A percentile compares a stretch with the other conserved stretches of the same genome.
Conservation (phyloP, 2,888 invertebrate species). For the Mantis religiosa region DNA sequence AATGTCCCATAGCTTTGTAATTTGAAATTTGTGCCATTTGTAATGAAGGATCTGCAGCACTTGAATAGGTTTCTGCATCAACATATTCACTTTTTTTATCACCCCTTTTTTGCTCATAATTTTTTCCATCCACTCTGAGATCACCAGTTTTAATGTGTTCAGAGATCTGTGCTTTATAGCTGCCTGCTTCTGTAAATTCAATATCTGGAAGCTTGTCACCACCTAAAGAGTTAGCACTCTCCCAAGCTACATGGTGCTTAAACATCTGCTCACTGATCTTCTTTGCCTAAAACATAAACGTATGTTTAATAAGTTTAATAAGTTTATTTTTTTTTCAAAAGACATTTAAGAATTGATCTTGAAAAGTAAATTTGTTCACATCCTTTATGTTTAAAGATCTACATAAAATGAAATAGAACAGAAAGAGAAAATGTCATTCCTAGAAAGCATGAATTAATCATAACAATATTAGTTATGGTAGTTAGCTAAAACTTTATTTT, state of each 20-base stretch:
- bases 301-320: neutral
- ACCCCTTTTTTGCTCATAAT: neutral
- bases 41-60: neutral
- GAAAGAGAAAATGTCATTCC: no score
- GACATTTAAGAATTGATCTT: neutral
- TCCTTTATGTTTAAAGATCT: no score
- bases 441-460: no score
- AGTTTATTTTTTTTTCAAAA: neutral
- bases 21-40: neutral
- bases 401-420: no score
- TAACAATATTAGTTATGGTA: no score
- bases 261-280: conserved; percentile 47
- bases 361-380: no score
- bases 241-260: conserved; percentile 38
- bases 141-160: neutral
- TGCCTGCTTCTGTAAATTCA: neutral
- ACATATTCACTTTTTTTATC: neutral
- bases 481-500: no score
- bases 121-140: neutral
- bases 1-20: neutral
- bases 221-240: neutral
- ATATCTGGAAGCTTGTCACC: neutral
- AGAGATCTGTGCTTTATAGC: neutral
- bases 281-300: conserved; percentile 37
- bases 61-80: neutral